These are phyloP conservation scores for Muscicapa striata DNA, from an alignment of 2,797 vertebrate genomes.

Conservation along the genomic window DNA sequence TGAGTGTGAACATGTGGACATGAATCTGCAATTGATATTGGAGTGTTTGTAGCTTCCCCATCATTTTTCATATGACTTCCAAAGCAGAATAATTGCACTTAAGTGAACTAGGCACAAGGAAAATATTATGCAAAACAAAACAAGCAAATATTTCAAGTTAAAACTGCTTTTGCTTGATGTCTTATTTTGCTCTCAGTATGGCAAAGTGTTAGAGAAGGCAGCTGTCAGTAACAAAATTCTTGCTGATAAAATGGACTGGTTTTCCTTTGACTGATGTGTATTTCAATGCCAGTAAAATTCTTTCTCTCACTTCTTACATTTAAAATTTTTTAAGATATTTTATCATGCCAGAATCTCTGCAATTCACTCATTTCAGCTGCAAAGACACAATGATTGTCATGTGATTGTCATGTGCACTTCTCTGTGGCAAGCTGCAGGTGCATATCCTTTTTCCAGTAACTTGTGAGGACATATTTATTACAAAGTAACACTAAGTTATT, in stretches of 20 bases:
- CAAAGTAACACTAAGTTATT: slow-evolving; percentile 24
- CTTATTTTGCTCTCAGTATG: neutral
- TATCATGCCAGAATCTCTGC: neutral
- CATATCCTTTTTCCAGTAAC: neutral
- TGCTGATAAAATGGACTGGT: neutral
- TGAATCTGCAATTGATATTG: neutral
- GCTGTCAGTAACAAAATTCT: neutral
- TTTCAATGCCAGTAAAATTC: neutral
- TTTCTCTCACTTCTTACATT: neutral
- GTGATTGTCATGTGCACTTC: neutral
- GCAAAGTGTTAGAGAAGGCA: neutral
- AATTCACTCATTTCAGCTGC: neutral
- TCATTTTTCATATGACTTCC: neutral
- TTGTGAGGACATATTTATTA: neutral
- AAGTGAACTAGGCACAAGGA: neutral
- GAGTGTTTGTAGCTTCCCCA: neutral
- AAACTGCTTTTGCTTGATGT: neutral
- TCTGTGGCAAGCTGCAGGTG: neutral
- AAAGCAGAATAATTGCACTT: neutral
- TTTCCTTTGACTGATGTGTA: neutral
- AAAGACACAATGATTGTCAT: neutral
- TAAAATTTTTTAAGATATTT: neutral
- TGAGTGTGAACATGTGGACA: neutral
- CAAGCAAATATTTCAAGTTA: neutral
- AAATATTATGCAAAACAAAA: neutral